Percentiles rank a stretch among this genome's conserved stretches.
Evolutionary conservation across 2,113 vertebrate genomes (phyloP).

Genomic region (Pterocles burchelli): DNA sequence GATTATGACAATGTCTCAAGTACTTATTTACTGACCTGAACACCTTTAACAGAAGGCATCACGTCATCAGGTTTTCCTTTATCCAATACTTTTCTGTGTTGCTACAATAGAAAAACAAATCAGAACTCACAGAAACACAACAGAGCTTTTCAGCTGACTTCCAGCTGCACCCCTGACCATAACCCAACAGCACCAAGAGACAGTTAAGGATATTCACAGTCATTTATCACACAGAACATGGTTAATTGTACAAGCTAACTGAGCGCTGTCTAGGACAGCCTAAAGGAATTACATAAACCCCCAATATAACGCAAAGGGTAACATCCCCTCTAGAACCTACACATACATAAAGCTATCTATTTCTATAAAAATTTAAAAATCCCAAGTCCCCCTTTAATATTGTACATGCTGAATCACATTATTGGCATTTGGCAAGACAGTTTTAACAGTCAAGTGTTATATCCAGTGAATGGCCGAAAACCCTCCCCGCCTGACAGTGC

Average conservation of each 20-base stretch:
- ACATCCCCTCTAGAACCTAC: not conserved
- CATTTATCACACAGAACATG: not conserved
- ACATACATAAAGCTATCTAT: rapidly evolving
- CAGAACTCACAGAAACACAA: not conserved
- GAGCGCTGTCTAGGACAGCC: not conserved
- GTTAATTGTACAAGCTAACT: not conserved
- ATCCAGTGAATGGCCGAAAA: not conserved
- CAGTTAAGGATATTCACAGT: not conserved
- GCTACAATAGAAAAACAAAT: slow-evolving; percentile 79
- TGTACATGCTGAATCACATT: not conserved
- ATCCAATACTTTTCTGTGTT: slow-evolving; percentile 99
- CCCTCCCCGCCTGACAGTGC: not conserved
- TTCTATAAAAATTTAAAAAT: not conserved
- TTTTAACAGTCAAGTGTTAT: not conserved
- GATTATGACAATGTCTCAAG: not conserved
- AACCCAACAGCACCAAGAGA: rapidly evolving
- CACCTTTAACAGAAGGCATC: slow-evolving; percentile 93
- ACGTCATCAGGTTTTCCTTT: slow-evolving; percentile 99
- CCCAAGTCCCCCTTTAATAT: not conserved
- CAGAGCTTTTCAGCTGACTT: not conserved
- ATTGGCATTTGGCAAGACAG: not conserved
- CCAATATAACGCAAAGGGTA: not conserved
- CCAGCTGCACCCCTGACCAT: not conserved
- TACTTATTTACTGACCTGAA: slow-evolving; percentile 81
- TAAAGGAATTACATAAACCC: not conserved